A percentile compares a stretch with the other conserved stretches of the same genome.
phyloP scores from a whole-genome alignment of 1,140 invertebrate genomes.

The Drosophila sulfurigaster region DNA sequence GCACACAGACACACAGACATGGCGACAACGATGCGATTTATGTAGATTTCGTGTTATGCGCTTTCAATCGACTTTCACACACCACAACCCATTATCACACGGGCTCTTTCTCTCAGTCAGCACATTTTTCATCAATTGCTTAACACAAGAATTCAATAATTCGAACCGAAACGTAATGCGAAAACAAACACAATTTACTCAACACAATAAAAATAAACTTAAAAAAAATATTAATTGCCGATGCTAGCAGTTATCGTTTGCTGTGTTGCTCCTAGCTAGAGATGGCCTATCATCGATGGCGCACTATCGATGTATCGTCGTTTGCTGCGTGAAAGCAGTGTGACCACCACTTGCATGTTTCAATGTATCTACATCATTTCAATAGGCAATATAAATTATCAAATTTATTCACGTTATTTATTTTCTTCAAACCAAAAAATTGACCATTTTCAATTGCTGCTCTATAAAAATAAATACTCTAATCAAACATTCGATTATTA shows the following conservation, averaged over 20 bases:
- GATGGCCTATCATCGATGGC: neutral
- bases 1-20: constrained; percentile 22
- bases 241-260: constrained; percentile 50
- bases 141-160: constrained; percentile 30
- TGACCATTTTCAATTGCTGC: no score
- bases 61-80: constrained; percentile 49
- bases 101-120: neutral
- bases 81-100: constrained; percentile 7
- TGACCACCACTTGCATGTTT: no score
- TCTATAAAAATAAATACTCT: no score
- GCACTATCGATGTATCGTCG: no score
- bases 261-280: constrained; percentile 32
- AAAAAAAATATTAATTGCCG: constrained; percentile 53
- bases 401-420: no score
- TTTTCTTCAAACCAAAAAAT: no score
- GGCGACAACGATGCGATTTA: constrained; percentile 43
- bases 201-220: constrained; percentile 57
- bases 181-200: constrained; percentile 44
- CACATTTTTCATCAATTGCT: neutral
- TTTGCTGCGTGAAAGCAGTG: no score
- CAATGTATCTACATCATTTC: no score
- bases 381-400: no score
- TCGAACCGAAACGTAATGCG: constrained; percentile 5
- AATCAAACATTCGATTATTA: no score
- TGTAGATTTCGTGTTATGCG: constrained; percentile 40